phyloP scores from a whole-genome alignment of 1,140 invertebrate species.

The Euura lappo region DNA sequence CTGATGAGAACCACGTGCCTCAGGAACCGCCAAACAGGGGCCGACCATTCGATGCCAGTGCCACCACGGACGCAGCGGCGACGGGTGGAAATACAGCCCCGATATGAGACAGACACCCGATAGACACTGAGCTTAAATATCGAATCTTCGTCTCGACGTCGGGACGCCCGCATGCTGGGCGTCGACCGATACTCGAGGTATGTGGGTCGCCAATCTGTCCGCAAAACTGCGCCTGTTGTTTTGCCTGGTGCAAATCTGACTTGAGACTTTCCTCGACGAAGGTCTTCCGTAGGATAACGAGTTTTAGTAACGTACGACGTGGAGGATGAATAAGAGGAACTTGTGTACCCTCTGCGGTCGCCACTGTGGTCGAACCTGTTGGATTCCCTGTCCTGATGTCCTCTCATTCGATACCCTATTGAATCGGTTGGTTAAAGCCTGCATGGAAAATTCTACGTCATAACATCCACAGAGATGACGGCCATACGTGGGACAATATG shows the following conservation, averaged over 20 bases:
- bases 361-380: constrained; percentile 1
- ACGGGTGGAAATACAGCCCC: neutral
- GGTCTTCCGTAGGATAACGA: neutral
- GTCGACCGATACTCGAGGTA: neutral
- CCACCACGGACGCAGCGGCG: neutral
- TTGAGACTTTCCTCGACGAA: no score
- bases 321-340: neutral
- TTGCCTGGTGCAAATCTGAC: no score
- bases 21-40: neutral
- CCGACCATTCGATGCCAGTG: neutral
- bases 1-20: neutral
- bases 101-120: neutral
- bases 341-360: neutral
- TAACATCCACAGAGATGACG: neutral
- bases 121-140: neutral
- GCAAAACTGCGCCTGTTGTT: no score
- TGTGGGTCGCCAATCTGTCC: no score
- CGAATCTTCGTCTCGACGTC: neutral
- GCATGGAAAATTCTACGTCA: neutral
- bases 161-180: neutral
- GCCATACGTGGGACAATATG: neutral
- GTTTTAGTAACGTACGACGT: neutral
- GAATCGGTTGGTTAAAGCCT: neutral
- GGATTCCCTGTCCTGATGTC: neutral
- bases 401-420: constrained; percentile 1